A percentile compares a stretch with the other conserved stretches of the same genome.
Evolutionary conservation across 2,113 vertebrate genomes (phyloP).

Genomic region (Dendrocopos noguchii): DNA sequence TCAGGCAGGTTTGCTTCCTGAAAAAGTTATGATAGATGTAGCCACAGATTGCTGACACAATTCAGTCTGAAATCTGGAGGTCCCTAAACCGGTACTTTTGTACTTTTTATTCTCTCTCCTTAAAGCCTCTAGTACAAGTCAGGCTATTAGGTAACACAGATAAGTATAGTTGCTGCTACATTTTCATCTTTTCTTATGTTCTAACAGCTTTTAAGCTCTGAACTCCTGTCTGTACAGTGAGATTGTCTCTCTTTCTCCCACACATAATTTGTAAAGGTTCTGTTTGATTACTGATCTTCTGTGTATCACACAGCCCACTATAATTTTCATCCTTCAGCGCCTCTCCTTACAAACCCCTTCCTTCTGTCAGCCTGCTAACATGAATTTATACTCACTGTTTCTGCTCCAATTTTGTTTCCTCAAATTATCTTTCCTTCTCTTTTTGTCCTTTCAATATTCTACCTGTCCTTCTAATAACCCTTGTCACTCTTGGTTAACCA

Average conservation of each 20-base stretch:
- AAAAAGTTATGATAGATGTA: not conserved
- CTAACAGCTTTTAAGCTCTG: not conserved
- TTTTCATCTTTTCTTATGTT: not conserved
- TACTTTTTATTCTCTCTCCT: not conserved
- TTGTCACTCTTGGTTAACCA: constrained; percentile 7
- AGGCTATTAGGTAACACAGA: not conserved
- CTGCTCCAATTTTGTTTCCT: constrained; percentile 32
- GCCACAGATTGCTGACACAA: not conserved
- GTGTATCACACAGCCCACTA: constrained; percentile 35
- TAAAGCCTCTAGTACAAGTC: not conserved
- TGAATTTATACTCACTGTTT: constrained; percentile 39
- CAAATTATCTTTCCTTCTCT: not conserved
- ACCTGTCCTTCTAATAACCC: constrained; percentile 5
- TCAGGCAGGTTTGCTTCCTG: not conserved
- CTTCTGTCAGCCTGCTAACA: constrained; percentile 1
- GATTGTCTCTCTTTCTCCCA: constrained; percentile 6
- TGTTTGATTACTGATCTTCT: constrained; percentile 26
- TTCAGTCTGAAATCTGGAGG: not conserved
- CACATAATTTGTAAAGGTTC: constrained; percentile 9
- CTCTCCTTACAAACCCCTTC: constrained; percentile 26
- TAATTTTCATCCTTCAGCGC: constrained; percentile 19
- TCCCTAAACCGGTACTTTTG: not conserved
- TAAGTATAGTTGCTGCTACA: not conserved
- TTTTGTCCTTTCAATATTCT: not conserved
- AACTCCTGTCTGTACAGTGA: not conserved